phyloP scores from a whole-genome alignment of 2,797 vertebrate species.

The Melanogrammus aeglefinus region DNA sequence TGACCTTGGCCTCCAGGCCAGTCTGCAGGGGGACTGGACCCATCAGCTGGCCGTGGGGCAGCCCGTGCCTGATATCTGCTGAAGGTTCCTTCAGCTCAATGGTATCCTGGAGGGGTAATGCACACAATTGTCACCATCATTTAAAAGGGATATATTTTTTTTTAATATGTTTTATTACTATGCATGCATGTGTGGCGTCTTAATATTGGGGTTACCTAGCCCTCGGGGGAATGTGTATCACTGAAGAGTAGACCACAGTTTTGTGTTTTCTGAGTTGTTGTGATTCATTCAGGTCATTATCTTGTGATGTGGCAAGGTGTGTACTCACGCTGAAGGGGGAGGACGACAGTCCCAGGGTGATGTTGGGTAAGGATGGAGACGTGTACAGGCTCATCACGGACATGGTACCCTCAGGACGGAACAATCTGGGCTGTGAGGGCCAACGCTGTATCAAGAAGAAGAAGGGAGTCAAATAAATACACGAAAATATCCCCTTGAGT shows the following conservation, averaged over 20 bases:
- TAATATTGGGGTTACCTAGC: slow-evolving; percentile 38
- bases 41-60: slow-evolving; percentile 81
- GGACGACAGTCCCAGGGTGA: slow-evolving; percentile 90
- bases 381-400: slow-evolving; percentile 94
- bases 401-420: slow-evolving; percentile 89
- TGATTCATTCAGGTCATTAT: neutral
- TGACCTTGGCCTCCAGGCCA: slow-evolving; percentile 87
- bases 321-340: slow-evolving; percentile 88
- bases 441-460: slow-evolving; percentile 78
- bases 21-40: slow-evolving; percentile 80
- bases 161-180: neutral
- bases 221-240: slow-evolving; percentile 28
- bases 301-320: neutral
- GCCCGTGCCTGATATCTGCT: slow-evolving; percentile 82
- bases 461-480: neutral
- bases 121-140: neutral
- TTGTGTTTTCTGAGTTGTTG: slow-evolving; percentile 15
- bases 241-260: slow-evolving; percentile 22
- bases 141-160: neutral
- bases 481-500: neutral
- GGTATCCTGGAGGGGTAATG: slow-evolving; percentile 43
- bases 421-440: slow-evolving; percentile 86
- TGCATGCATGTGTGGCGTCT: neutral
- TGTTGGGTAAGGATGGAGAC: slow-evolving; percentile 96
- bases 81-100: slow-evolving; percentile 87